Percentiles rank a stretch among this genome's conserved stretches.
These are phyloP conservation scores for Leptinotarsa lineolata DNA, from an alignment of 1,140 invertebrate genomes.

Conservation along the genomic window DNA sequence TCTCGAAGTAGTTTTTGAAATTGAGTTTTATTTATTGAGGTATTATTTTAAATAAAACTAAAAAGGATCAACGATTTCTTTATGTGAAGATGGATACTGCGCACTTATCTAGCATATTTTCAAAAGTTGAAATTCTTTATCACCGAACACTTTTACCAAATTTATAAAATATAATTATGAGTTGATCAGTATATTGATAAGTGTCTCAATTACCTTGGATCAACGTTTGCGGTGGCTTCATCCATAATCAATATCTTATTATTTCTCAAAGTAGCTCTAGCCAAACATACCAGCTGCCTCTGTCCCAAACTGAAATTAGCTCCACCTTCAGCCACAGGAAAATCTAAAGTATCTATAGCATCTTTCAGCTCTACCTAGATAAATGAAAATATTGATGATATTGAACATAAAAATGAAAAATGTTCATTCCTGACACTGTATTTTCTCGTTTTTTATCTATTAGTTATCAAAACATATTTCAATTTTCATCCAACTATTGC, in stretches of 20 bases:
- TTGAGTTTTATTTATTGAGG: no score
- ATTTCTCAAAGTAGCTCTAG: conserved; percentile 6
- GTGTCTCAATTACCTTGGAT: conserved; percentile 2
- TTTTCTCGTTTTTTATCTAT: not conserved
- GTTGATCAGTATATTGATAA: not conserved
- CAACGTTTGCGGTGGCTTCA: conserved; percentile 15
- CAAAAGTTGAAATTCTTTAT: no score
- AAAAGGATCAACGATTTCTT: no score
- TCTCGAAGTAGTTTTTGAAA: no score
- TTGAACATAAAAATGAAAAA: not conserved
- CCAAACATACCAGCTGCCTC: conserved; percentile 16
- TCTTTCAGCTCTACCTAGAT: conserved; percentile 13
- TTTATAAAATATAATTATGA: no score
- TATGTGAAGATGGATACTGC: no score
- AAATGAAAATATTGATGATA: not conserved
- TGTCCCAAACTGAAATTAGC: conserved; percentile 12
- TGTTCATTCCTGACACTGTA: not conserved
- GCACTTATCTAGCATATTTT: no score
- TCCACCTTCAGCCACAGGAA: conserved; percentile 9
- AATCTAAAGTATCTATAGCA: conserved; percentile 3
- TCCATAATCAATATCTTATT: conserved; percentile 14
- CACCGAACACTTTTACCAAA: no score
- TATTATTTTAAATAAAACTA: no score
- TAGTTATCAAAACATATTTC: not conserved
- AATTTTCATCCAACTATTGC: no score